Evolutionary conservation across 1,140 invertebrate genomes (phyloP), one percentile per base, ranked within the genome.

Genomic region (Drosophila truncata): DNA sequence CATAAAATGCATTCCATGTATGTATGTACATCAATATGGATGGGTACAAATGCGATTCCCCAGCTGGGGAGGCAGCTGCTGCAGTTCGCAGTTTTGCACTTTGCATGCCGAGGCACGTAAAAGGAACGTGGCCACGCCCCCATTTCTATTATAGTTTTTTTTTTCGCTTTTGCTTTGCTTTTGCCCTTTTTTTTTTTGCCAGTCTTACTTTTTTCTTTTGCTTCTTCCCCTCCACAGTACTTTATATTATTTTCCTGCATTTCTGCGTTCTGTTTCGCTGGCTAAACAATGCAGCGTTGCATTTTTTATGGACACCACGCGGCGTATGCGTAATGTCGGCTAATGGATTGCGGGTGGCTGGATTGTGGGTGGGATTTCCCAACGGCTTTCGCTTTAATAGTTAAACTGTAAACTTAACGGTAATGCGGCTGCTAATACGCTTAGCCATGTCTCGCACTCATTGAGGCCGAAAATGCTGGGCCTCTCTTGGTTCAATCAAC

Each of bases 321-420:
- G 76, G 66, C 77, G 77, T 80, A 80, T 80, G 77, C 77, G 77
- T 80, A 80, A 80, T 79, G 76, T 78, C 54, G 76, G 66, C 75
- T 78, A 79, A 79, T 79, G 76, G 76, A 78, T 78, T 78, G 75
- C 31, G 75, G 75, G 46, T 41, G 35, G 52, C 10, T 44, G 33
- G 44, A 31, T 59, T 50, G 44, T 41, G 61, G 50, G 52, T 37
- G 37, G 63, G 14, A 41, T 27, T 27, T 31, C 54, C 35, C 54
- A 13, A n/a, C 66, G 33, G 29, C 52, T 35, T 58, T 71, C 37
- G 75, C 74, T 77, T 78, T 57, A 55, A 78, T 62, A 49, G 75
- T 72, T 71, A 78, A 78, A 78, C 54, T 65, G 76, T 79, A 79
- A 79, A 79, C 77, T 79, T 78, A 78, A 71, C 76, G 75, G 74